phyloP scores from a whole-genome alignment of 1,140 invertebrate genomes.

The Drosophila sechellia region DNA sequence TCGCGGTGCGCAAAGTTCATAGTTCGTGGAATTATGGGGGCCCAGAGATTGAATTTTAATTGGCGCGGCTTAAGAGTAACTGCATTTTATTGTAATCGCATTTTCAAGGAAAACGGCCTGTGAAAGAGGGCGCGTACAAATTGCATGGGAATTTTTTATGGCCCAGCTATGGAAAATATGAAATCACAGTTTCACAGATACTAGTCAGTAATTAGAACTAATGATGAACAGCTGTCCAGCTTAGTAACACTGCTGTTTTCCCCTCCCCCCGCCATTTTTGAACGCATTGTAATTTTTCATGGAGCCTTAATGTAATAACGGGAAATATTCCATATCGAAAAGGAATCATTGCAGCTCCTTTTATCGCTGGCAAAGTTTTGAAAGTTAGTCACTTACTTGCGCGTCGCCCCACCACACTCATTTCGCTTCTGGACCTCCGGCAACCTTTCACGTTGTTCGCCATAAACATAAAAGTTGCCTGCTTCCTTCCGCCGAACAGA shows the following conservation, averaged over 20 bases:
- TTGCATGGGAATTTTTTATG: no score
- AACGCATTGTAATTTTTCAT: no score
- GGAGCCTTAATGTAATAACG: conserved; percentile 24
- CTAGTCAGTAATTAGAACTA: no score
- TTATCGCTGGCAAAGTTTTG: conserved; percentile 66
- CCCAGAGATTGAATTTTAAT: conserved; percentile 22
- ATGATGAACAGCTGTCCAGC: no score
- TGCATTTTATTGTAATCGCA: conserved; percentile 1
- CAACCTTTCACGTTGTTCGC: conserved; percentile 68
- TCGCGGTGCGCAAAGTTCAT: conserved; percentile 2
- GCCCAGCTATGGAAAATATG: no score
- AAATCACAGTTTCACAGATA: no score
- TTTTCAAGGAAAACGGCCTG: background rate
- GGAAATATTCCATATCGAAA: conserved; percentile 54
- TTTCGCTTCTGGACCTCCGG: conserved; percentile 6
- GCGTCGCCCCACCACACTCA: background rate
- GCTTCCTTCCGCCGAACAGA: conserved; percentile 37
- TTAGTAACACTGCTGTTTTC: no score
- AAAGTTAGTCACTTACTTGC: conserved; percentile 66
- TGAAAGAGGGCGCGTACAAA: background rate
- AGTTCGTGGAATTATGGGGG: conserved; percentile 24
- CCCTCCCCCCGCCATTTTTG: no score
- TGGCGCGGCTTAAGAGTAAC: background rate
- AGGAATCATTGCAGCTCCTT: conserved; percentile 45
- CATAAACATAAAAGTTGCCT: conserved; percentile 75